phyloP scores from a whole-genome alignment of 2,113 vertebrate genomes.

The Percina caprodes region DNA sequence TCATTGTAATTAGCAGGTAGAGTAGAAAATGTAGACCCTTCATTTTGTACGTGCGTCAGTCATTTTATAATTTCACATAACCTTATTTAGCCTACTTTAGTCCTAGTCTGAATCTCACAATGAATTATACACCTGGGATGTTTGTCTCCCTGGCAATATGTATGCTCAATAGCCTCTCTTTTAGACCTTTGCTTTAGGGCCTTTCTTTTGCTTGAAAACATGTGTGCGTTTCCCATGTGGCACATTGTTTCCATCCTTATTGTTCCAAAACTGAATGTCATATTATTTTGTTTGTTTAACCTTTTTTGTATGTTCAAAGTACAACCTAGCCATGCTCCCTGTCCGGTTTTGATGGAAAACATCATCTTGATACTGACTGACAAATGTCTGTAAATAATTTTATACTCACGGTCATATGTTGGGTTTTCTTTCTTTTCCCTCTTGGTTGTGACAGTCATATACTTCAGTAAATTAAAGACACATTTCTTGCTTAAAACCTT shows the following conservation, averaged over 20 bases:
- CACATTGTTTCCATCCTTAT: constrained; percentile 40
- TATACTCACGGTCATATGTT: background rate
- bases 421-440: background rate
- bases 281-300: constrained; percentile 59
- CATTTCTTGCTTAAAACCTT: background rate
- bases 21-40: constrained; percentile 24
- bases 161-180: background rate
- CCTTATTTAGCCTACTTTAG: background rate
- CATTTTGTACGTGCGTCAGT: constrained; percentile 33
- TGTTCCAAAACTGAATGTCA: constrained; percentile 51
- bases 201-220: constrained; percentile 32
- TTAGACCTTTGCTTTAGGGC: background rate
- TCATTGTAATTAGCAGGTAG: constrained; percentile 47
- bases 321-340: constrained; percentile 14
- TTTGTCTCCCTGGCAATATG: background rate
- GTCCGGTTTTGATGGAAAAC: constrained; percentile 11
- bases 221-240: constrained; percentile 35
- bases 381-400: background rate
- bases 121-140: constrained; percentile 4
- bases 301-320: constrained; percentile 38
- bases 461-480: background rate
- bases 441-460: background rate
- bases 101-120: too few relatives aligned
- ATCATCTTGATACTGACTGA: constrained; percentile 13
- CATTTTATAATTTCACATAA: constrained; percentile 34